Percentiles rank a stretch among this genome's conserved stretches.
These are phyloP conservation scores for Pterostichus niger DNA, from an alignment of 2,888 invertebrate genomes.

Conservation along the genomic window DNA sequence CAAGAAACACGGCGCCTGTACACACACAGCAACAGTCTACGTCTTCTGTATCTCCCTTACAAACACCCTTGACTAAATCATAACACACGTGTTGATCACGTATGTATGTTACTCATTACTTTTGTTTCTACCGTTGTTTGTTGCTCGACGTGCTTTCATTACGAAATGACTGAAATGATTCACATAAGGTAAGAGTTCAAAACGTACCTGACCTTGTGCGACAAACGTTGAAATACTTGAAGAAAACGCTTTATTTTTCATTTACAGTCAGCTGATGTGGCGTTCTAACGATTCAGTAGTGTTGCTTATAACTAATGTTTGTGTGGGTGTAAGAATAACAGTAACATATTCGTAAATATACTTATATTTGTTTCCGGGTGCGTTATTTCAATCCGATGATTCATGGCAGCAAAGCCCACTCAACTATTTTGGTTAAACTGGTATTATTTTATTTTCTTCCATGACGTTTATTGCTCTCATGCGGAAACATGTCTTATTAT, in stretches of 20 bases:
- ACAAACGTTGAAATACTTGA: background rate
- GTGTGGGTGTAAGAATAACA: background rate
- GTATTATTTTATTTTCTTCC: too few species aligned
- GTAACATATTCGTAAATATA: background rate
- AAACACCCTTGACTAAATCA: too few species aligned
- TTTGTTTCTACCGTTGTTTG: background rate
- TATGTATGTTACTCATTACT: background rate
- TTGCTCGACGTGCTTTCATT: background rate
- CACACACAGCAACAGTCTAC: background rate
- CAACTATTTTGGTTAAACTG: too few species aligned
- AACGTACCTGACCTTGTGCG: constrained; percentile 1
- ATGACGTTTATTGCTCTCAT: too few species aligned
- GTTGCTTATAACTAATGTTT: background rate
- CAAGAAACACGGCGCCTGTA: constrained; percentile 20
- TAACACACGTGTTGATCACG: too few species aligned
- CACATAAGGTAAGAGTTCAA: constrained; percentile 12
- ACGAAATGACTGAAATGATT: constrained; percentile 5
- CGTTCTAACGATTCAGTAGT: too few species aligned
- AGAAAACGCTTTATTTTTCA: background rate
- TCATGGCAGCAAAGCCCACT: too few species aligned
- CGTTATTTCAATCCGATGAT: background rate
- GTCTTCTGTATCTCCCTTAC: too few species aligned
- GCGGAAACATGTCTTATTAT: too few species aligned
- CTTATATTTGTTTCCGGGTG: background rate
- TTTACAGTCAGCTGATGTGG: background rate